Conservation (phyloP, 2,888 invertebrate species). For the Cheiracanthium punctorium region DNA sequence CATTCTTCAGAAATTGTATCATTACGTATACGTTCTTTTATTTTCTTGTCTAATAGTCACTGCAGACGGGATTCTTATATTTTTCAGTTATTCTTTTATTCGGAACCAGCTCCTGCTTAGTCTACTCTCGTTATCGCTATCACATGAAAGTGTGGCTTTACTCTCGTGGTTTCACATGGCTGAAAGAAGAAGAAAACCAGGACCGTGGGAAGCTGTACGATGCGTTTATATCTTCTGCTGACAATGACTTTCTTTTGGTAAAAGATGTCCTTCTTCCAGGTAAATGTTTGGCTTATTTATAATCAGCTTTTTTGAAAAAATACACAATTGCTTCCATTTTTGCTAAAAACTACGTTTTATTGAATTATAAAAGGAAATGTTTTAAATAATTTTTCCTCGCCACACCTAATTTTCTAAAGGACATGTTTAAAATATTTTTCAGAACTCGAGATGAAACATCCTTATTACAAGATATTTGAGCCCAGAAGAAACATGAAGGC, state of each 20-base stretch:
- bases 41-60: no score
- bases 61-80: no score
- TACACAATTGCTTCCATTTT: no score
- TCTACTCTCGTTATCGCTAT: neutral
- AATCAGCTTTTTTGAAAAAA: no score
- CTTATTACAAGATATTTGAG: conserved; percentile 20
- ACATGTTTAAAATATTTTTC: no score
- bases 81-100: neutral
- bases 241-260: neutral
- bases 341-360: no score
- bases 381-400: no score
- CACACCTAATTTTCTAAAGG: no score
- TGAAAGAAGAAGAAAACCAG: neutral
- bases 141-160: neutral
- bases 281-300: no score
- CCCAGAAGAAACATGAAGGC: conserved; percentile 13
- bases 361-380: no score
- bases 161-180: neutral
- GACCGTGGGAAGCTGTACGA: neutral
- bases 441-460: neutral
- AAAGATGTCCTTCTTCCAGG: neutral
- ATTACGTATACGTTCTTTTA: no score
- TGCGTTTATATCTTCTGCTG: neutral
- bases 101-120: neutral
- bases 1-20: no score